Evolutionary conservation across 2,797 vertebrate species (phyloP), one percentile per base, ranked within the genome.

Genomic region (Gephyroberyx darwinii): DNA sequence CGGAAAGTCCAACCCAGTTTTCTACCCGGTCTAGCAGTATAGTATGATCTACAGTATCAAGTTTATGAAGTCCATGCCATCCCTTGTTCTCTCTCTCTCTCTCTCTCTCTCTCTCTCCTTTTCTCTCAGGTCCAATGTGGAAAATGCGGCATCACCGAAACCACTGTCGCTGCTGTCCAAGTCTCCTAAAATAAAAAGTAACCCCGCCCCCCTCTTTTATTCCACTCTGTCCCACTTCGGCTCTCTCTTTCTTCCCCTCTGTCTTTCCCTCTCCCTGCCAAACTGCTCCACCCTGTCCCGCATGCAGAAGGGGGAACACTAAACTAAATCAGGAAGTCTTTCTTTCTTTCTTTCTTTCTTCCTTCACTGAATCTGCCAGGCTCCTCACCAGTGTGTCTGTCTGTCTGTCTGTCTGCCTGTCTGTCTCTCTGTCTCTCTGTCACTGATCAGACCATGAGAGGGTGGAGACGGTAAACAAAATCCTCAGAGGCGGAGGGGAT

Each of bases 101-200:
- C 12, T 58, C 47, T 45, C 10, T 59, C 78, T 55, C 71, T 64
- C 64, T 47, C 31, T 55, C 56, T 47, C 41, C 59, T 86, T 80
- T 80, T 83, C 77, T 84, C 84, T 65, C 76, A 66, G 81, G 76
- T 82, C 84, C 85, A 79, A 82, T 91, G 84, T 93, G 92, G 92
- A 94, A 94, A 94, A 94, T 90, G 86, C 70, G 88, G 86, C 93
- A 92, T 93, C 92, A 92, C 86, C n/a, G 74, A 92, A 93, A 94
- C 92, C 92, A 65, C 90, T 33, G 56, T 39, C 14, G 72, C 71
- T 56, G 78, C 80, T 72, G 60, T 90, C 91, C 89, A 92, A 89
- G 78, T 82, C 84, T 90, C 90, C 84, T 83, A 87, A 92, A 94
- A 92, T 92, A 91, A 88, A 90, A 85, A 84, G 88, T 60, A 86